These are phyloP conservation scores for Nebria salina DNA, from an alignment of 2,888 invertebrate genomes.

Conservation along the genomic window DNA sequence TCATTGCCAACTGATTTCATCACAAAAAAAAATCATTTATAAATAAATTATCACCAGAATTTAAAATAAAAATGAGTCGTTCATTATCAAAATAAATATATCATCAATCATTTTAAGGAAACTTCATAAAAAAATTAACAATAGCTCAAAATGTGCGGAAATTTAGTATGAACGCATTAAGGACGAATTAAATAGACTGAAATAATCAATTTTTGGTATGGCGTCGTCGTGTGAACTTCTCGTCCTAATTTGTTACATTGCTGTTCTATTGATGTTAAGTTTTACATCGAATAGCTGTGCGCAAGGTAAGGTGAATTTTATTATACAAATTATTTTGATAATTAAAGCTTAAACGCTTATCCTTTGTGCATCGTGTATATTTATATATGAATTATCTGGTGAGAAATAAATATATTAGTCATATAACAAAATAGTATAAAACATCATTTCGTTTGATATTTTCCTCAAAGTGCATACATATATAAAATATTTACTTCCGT, in stretches of 20 bases:
- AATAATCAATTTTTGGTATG: constrained; percentile 19
- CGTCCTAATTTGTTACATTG: constrained; percentile 36
- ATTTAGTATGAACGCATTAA: not conserved
- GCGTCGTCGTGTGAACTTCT: constrained; percentile 30
- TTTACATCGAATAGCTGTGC: constrained; percentile 33
- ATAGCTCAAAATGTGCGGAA: constrained; percentile 14
- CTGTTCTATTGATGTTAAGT: constrained; percentile 36
- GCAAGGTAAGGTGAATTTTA: constrained; percentile 29
- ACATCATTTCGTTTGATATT: too few species aligned
- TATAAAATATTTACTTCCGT: too few species aligned
- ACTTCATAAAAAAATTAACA: not conserved
- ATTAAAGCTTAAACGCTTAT: too few species aligned
- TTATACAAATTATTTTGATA: not conserved
- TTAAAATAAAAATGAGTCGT: too few species aligned
- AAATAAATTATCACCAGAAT: not conserved
- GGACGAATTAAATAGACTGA: not conserved
- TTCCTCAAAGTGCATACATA: too few species aligned
- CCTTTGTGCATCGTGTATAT: too few species aligned
- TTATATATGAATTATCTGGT: too few species aligned
- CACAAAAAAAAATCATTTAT: not conserved
- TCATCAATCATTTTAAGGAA: not conserved
- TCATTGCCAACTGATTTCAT: not conserved
- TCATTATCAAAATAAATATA: not conserved
- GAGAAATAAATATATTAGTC: too few species aligned
- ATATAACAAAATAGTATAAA: too few species aligned